Evolutionary conservation across 2,888 invertebrate species (phyloP).

Genomic region (Athrips mouffetella): DNA sequence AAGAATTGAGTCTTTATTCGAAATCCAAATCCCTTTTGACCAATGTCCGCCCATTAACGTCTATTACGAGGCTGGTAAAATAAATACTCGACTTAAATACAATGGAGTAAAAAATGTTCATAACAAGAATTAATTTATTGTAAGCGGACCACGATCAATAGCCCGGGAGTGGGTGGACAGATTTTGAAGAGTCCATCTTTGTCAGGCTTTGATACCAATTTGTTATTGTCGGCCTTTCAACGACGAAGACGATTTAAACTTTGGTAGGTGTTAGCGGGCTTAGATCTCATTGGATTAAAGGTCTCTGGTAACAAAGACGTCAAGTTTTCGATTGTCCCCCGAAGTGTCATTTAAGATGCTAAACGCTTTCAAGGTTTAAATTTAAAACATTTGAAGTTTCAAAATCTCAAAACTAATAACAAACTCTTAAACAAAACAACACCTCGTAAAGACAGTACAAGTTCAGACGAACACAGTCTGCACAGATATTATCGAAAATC

Average conservation of each 20-base stretch:
- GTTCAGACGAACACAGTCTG: constrained; percentile 41
- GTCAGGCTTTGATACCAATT: constrained; percentile 76
- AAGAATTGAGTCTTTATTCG: constrained; percentile 30
- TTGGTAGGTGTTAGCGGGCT: constrained; percentile 57
- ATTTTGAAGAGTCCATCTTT: constrained; percentile 76
- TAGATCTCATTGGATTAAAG: constrained; percentile 50
- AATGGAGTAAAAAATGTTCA: constrained; percentile 73
- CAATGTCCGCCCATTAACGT: constrained; percentile 68
- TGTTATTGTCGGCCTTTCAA: constrained; percentile 74
- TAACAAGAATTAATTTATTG: constrained; percentile 77
- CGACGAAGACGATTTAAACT: constrained; percentile 68
- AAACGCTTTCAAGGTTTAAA: constrained; percentile 5
- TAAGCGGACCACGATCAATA: constrained; percentile 69
- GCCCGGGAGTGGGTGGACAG: constrained; percentile 75
- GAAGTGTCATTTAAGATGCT: constrained; percentile 6
- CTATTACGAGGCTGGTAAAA: constrained; percentile 56
- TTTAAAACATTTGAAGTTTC: constrained; percentile 3
- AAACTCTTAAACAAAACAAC: constrained; percentile 6
- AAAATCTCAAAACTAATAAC: neutral
- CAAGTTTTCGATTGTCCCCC: constrained; percentile 9
- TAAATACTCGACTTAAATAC: constrained; percentile 62
- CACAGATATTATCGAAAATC: constrained; percentile 55
- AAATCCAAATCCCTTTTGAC: constrained; percentile 57
- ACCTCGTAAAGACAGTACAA: constrained; percentile 9
- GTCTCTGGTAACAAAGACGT: constrained; percentile 18